phyloP scores from a whole-genome alignment of 2,797 vertebrate species.

The Mus minutoides region DNA sequence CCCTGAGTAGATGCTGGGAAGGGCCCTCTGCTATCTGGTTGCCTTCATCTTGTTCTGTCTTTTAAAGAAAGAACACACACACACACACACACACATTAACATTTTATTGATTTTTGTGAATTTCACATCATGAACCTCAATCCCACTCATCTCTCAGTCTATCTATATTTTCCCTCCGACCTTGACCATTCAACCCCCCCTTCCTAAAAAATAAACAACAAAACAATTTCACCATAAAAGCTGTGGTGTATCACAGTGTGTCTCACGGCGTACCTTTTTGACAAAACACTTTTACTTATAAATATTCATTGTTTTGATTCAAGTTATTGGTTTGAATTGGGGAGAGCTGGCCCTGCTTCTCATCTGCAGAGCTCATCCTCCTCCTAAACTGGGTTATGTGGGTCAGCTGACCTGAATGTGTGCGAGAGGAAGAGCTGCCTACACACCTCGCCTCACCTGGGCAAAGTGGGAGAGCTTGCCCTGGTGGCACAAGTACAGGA shows the following conservation, averaged over 20 bases:
- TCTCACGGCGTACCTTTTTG: background rate
- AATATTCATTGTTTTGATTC: background rate
- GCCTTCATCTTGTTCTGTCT: conserved; percentile 40
- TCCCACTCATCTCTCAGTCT: background rate
- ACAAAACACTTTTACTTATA: background rate
- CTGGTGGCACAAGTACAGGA: background rate
- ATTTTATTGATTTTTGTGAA: background rate
- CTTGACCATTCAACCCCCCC: background rate
- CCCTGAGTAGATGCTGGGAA: conserved; percentile 1
- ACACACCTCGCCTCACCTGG: background rate
- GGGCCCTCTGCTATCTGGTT: background rate
- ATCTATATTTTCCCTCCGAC: background rate
- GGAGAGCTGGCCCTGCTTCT: background rate
- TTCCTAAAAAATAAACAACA: background rate
- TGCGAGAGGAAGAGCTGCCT: background rate
- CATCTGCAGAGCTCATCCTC: background rate
- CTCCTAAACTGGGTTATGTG: background rate
- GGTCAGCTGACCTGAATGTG: background rate
- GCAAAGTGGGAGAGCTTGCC: background rate
- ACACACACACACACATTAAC: too few species aligned
- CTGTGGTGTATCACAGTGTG: too few species aligned
- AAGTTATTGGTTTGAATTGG: background rate
- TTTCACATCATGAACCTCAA: background rate
- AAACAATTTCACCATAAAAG: background rate
- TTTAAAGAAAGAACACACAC: background rate